A percentile compares a stretch with the other conserved stretches of the same genome.
Evolutionary conservation across 2,113 vertebrate species (phyloP).

Genomic region (Bubo scandiacus): DNA sequence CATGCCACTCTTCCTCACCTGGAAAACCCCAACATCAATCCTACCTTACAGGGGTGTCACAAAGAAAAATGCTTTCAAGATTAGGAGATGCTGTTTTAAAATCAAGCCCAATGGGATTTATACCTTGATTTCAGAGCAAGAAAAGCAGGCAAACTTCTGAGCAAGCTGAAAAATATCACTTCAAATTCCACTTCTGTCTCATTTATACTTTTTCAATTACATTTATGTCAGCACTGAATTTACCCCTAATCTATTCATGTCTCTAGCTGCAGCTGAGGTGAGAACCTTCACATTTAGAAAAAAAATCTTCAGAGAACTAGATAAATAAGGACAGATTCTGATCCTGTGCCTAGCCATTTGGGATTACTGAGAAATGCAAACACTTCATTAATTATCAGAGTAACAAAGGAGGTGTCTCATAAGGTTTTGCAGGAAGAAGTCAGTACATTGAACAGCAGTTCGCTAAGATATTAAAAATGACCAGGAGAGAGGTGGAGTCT

Average conservation of each 20-base stretch:
- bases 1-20: neutral
- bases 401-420: neutral
- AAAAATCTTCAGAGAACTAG: constrained; percentile 1
- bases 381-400: neutral
- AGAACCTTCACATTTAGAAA: constrained; percentile 3
- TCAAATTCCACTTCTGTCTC: neutral
- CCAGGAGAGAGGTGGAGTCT: neutral
- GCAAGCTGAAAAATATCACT: neutral
- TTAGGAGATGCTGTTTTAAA: neutral
- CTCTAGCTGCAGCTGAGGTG: neutral
- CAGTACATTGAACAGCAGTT: neutral
- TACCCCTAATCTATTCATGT: neutral
- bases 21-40: neutral
- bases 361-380: neutral
- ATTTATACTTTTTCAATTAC: neutral
- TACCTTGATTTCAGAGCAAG: neutral
- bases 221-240: constrained; percentile 1
- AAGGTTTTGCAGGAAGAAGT: neutral
- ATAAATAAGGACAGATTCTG: constrained; percentile 20
- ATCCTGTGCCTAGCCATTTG: neutral
- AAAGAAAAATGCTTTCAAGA: neutral
- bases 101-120: neutral
- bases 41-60: neutral
- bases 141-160: neutral
- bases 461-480: neutral